A percentile compares a stretch with the other conserved stretches of the same genome.
These are phyloP conservation scores for Caenorhabditis elegans DNA, from an alignment of 1,140 invertebrate species.

Conservation along the genomic window DNA sequence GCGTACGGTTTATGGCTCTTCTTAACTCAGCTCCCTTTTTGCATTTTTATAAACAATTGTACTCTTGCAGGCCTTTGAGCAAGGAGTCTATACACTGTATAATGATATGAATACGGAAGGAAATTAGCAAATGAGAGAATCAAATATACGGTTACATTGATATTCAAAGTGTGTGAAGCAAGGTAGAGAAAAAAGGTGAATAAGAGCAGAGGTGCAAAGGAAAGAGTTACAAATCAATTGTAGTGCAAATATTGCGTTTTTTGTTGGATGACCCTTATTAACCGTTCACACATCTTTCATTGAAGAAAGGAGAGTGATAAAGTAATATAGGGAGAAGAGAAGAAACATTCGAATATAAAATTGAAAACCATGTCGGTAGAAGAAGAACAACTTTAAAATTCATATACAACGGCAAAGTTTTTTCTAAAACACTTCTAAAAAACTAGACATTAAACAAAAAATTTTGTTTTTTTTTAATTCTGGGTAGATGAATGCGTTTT, in stretches of 20 bases:
- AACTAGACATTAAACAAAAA: no score
- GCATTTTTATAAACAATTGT: not conserved
- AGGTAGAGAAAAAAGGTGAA: not conserved
- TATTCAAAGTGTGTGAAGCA: not conserved
- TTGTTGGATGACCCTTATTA: not conserved
- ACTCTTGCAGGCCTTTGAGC: not conserved
- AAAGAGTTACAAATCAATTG: not conserved
- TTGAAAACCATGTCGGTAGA: no score
- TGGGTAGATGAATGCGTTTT: no score
- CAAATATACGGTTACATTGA: not conserved
- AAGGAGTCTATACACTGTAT: not conserved
- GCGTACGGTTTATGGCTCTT: not conserved
- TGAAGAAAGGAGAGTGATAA: no score
- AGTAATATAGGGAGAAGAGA: no score
- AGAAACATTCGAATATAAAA: no score
- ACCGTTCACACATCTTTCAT: no score
- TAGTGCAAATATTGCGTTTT: not conserved
- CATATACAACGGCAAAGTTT: no score
- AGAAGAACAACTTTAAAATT: no score
- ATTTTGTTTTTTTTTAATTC: no score
- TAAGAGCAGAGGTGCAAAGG: not conserved
- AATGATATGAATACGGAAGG: not conserved
- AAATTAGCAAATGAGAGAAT: not conserved
- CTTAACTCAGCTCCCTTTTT: not conserved
- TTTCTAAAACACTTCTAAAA: no score